Evolutionary conservation across 2,113 vertebrate genomes (phyloP).

Genomic region (Heteronetta atricapilla): DNA sequence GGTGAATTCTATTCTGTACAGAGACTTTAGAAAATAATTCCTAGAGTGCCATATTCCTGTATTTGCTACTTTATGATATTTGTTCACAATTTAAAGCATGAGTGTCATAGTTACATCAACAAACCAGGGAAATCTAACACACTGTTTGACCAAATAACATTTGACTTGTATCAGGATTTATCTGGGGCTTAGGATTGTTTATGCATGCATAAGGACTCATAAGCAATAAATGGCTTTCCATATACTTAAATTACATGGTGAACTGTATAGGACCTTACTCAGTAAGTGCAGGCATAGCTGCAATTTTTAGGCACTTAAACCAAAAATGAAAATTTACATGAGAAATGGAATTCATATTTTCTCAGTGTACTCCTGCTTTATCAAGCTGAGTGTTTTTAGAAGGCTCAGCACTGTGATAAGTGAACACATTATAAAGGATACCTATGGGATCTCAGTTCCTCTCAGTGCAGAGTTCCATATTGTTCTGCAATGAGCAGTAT

Average conservation of each 20-base stretch:
- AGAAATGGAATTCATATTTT: slow-evolving; percentile 24
- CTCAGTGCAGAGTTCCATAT: background rate
- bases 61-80: background rate
- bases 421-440: slow-evolving; percentile 9
- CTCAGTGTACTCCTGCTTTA: background rate
- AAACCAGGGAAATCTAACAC: background rate
- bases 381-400: background rate
- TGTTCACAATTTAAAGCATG: background rate
- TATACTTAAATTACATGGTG: background rate
- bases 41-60: background rate
- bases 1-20: background rate
- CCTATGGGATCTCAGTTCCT: background rate
- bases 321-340: background rate
- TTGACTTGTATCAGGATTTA: background rate
- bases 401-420: background rate
- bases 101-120: background rate
- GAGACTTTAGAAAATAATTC: slow-evolving; percentile 14
- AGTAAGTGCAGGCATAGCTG: background rate
- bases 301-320: slow-evolving; percentile 6
- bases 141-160: background rate
- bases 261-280: background rate
- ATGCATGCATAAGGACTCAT: background rate
- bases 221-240: background rate
- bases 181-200: background rate
- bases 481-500: background rate